A percentile compares a stretch with the other conserved stretches of the same genome.
Evolutionary conservation across 92 coral and sea anemone genomes (phyloP).

Genomic region (Porites rus): DNA sequence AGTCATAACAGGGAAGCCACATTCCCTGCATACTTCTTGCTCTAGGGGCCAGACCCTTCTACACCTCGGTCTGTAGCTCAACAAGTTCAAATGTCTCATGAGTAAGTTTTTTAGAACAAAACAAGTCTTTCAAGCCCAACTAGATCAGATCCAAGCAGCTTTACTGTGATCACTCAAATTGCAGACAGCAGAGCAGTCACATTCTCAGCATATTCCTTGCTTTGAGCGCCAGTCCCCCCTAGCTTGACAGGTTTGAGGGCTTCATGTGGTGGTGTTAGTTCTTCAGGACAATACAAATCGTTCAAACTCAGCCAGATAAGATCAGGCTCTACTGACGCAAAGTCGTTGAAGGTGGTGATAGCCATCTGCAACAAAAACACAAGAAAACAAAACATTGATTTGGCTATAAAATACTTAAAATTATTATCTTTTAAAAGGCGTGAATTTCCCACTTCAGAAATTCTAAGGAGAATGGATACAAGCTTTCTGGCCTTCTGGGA

Average conservation of each 20-base stretch:
- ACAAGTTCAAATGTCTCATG: conserved; percentile 55
- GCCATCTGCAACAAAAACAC: conserved; percentile 68
- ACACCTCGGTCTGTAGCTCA: conserved; percentile 8
- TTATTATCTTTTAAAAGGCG: neutral
- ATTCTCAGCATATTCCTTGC: conserved; percentile 79
- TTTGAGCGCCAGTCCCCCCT: conserved; percentile 69
- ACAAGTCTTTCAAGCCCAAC: conserved; percentile 82
- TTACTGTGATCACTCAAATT: neutral
- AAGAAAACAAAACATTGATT: neutral
- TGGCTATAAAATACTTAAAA: neutral
- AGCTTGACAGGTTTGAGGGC: conserved; percentile 62
- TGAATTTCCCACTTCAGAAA: no score
- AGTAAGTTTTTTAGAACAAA: no score
- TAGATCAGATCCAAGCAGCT: conserved; percentile 68
- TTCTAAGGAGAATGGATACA: no score
- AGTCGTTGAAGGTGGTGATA: conserved; percentile 66
- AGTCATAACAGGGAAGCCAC: conserved; percentile 68
- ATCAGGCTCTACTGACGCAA: conserved; percentile 88
- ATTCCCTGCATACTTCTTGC: conserved; percentile 78
- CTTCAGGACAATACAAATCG: conserved; percentile 80
- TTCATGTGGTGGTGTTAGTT: conserved; percentile 72
- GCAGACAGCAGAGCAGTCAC: conserved; percentile 65
- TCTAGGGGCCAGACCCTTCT: conserved; percentile 68
- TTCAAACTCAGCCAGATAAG: conserved; percentile 89
- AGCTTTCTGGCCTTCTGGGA: no score